Base-by-base conservation (phyloP, 2,797 vertebrate genomes). In the Phataginus tetradactyla region DNA sequence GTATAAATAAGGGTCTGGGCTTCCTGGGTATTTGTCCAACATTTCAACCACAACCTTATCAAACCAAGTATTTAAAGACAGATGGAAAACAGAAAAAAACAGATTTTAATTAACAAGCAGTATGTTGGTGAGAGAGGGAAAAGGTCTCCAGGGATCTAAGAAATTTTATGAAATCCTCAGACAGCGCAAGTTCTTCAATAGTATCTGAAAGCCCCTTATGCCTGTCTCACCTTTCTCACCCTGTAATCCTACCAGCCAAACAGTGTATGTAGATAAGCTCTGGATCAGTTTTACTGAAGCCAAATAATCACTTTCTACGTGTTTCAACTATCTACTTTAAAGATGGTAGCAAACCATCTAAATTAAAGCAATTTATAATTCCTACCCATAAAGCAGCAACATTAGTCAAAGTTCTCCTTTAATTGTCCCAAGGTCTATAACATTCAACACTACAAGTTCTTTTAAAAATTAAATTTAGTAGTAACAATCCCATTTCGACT, bases 21-120 rank as follows among this genome's bases (percentile, higher is more conserved):
- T 75, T 88, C 78, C 63, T 85, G 1, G 10, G 80, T 2, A 78
- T 7, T 13, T 81, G 81, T 10, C 29, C 80, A 90, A 42, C 71
- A 91, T 91, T 90, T 92, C 92, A 96, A 59, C 57, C 23, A 69
- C 23, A 15, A 83, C n/a, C 74, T 95, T 92, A 93, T 18, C 64
- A 91, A 95, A 94, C 9, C 15, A 85, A 91, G 61, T 32, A 92
- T 59, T 81, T 86, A 86, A 92, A 94, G n/a, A 78, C 9, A 81
- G 90, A 92, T 3, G 32, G 74, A 90, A 96, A 69, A 59, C 66
- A 18, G 32, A 86, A 45, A 94, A 72, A 72, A 64, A 94, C 4
- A 79, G 18, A 68, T 39, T 84, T 96, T 86, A 92, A 42, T 83
- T 94, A 64, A 81, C 49, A 79, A 84, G 5, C 39, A 84, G 15